Evolutionary conservation across 2,888 invertebrate species (phyloP).

Genomic region (Dolichomitus sp.): DNA sequence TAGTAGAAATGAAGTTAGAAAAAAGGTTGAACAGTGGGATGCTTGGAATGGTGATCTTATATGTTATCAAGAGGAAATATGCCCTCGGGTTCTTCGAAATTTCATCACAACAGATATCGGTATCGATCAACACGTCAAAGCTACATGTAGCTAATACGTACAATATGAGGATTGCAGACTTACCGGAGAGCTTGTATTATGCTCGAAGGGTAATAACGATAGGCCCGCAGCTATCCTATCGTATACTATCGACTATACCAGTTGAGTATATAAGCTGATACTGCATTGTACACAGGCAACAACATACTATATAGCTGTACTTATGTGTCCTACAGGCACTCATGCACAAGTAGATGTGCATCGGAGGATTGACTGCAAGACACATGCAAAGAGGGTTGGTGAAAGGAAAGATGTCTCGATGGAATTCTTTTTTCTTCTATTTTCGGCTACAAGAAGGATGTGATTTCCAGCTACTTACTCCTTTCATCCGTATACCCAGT

Average conservation of each 20-base stretch:
- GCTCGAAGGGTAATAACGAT: conserved; percentile 35
- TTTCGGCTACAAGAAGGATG: background rate
- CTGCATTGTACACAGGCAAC: background rate
- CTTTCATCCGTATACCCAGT: conserved; percentile 5
- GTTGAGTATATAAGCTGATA: background rate
- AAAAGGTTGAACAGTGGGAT: background rate
- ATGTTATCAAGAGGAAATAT: conserved; percentile 29
- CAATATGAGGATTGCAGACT: conserved; percentile 3
- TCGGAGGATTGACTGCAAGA: conserved; percentile 10
- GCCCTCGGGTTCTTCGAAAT: conserved; percentile 16
- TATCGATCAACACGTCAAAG: conserved; percentile 36
- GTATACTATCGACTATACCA: conserved; percentile 2
- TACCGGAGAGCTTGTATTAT: conserved; percentile 33
- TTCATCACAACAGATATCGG: conserved; percentile 44
- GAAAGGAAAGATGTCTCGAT: conserved; percentile 37
- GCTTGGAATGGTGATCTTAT: background rate
- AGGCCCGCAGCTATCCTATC: background rate
- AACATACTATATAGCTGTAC: background rate
- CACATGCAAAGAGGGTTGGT: background rate
- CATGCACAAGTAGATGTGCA: conserved; percentile 2
- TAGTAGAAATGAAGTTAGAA: background rate
- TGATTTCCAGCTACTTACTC: background rate
- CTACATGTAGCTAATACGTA: conserved; percentile 7
- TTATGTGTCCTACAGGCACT: background rate
- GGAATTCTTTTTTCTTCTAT: conserved; percentile 22